Base-by-base conservation (phyloP, 2,797 vertebrate genomes). In the Muscicapa comitata region DNA sequence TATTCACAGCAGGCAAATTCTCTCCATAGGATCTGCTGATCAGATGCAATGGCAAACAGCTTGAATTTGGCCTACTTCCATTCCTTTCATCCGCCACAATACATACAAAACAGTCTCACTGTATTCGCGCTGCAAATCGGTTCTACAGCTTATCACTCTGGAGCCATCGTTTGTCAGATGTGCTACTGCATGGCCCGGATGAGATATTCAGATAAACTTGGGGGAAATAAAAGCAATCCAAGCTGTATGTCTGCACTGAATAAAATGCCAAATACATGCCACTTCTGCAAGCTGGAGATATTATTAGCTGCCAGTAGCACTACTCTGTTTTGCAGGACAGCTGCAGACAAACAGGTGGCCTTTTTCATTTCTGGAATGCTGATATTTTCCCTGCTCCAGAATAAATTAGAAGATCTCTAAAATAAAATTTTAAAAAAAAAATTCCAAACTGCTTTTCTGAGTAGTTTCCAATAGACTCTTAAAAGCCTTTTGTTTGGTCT, bases 11-110 rank as follows among this genome's bases (percentile, higher is more conserved):
- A 97, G 95, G 95, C 95, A 95, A 95, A 96, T 94, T 96, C 96
- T 73, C 93, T 93, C 93, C 94, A 94, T 96, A 96, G 93, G 95
- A 97, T 96, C 93, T 96, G 94, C 95, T 97, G 95, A 97, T 96
- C 82, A 90, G 85, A 95, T 94, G 89, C 89, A 96, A 96, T 31
- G 85, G 94, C 94, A 84, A 92, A 78, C 80, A 93, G 92, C 86
- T 68, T 92, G 93, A 90, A 67, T 72, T 95, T 92, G 81, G 89
- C 89, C 84, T 71, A 42, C 62, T 82, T 94, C 92, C 91, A 95
- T 45, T 42, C 28, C 93, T 93, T 95, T 92, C 65, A 81, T 94
- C 89, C 10, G 7, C 71, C 90, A 88, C 71, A 87, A 73, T 85
- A 95, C 76, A 84, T 53, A 94, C 58, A 51, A 77, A 79, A 87